Conservation (phyloP, 2,888 invertebrate genomes). For the Pyralis farinalis region DNA sequence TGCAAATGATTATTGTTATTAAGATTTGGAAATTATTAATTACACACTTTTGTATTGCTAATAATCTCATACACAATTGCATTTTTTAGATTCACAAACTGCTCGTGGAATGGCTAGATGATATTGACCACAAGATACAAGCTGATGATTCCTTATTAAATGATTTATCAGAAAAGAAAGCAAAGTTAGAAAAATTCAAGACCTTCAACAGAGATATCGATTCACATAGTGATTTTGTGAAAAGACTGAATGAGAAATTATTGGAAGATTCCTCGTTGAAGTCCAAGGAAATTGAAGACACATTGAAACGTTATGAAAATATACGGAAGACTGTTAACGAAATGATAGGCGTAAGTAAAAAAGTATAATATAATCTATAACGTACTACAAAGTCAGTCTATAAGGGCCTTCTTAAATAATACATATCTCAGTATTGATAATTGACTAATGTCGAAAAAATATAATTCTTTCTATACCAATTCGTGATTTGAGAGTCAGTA, state of each 20-base stretch:
- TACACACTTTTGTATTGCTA: too few species aligned
- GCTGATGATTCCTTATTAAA: slow-evolving; percentile 87
- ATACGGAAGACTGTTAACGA: slow-evolving; percentile 84
- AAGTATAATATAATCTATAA: too few species aligned
- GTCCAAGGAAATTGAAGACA: slow-evolving; percentile 85
- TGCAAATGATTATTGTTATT: too few species aligned
- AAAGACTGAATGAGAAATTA: slow-evolving; percentile 87
- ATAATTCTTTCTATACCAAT: too few species aligned
- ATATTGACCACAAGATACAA: slow-evolving; percentile 91
- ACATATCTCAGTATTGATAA: too few species aligned
- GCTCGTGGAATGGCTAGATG: slow-evolving; percentile 93
- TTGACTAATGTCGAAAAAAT: too few species aligned
- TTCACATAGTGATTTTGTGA: slow-evolving; percentile 89
- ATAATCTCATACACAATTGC: too few species aligned
- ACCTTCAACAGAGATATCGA: slow-evolving; percentile 90
- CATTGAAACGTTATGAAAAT: slow-evolving; percentile 86
- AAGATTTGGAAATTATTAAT: too few species aligned
- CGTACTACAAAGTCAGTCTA: too few species aligned
- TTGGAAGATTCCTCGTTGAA: slow-evolving; percentile 85
- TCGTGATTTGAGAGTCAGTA: too few species aligned
- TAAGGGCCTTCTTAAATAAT: too few species aligned
- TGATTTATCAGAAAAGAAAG: slow-evolving; percentile 95
- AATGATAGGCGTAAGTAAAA: slow-evolving; percentile 82
- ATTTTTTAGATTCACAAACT: slow-evolving; percentile 84
- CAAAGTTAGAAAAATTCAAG: slow-evolving; percentile 92